Base-by-base conservation (phyloP, 2,888 invertebrate genomes). In the Aethes cnicana region DNA sequence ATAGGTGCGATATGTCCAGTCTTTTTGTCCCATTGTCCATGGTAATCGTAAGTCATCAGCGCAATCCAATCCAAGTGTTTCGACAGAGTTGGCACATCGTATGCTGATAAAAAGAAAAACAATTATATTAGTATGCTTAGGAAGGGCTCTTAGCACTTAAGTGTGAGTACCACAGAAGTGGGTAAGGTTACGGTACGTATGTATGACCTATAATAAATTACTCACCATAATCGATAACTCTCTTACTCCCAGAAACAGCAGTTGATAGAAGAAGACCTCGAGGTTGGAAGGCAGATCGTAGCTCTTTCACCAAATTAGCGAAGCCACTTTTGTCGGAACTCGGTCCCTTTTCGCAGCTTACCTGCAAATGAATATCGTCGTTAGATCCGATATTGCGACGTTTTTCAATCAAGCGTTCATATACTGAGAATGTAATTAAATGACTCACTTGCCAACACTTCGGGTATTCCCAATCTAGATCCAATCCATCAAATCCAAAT, bases 401-500 rank as follows among this genome's bases (percentile, higher is more conserved):
- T n/a, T n/a, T n/a, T n/a, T n/a, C n/a, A n/a, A n/a, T n/a, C n/a
- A n/a, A n/a, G n/a, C n/a, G n/a, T n/a, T n/a, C n/a, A n/a, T n/a
- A n/a, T n/a, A n/a, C n/a, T n/a, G n/a, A n/a, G n/a, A n/a, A 12
- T 12, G 17, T 2, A n/a, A n/a, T n/a, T n/a, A n/a, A n/a, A n/a
- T n/a, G n/a, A 64, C 69, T 68, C 47, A 93, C 93, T 90, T 96
- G 96, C 96, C 96, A 96, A 71, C 97, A 97, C 57, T 94, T 95
- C 0, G 97, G 97, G 76, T 97, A 98, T 72, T 98, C 97, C 97
- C 97, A 98, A 73, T 97, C 97, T 18, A 98, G 88, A 77, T 98
- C 97, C 26, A 98, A 84, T 3, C 98, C 98, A 69, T 98, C 97
- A 63, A 98, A 98, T 47, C 93, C 93, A 64, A 95, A 92, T 57